Percentiles rank a stretch among this genome's conserved stretches.
phyloP scores from a whole-genome alignment of 2,797 vertebrate genomes.

The Eidolon dupreanum region DNA sequence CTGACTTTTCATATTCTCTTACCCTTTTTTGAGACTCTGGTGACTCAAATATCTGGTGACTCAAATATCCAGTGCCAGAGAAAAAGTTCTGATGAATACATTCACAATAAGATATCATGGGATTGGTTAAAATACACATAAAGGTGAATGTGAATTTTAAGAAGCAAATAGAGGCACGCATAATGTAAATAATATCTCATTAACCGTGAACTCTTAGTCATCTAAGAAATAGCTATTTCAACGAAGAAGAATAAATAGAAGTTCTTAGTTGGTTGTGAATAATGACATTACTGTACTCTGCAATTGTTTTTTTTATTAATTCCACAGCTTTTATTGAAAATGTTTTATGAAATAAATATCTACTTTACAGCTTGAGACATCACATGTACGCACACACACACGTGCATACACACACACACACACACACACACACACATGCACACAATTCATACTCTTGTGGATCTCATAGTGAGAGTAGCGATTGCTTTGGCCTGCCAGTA shows the following conservation, averaged over 20 bases:
- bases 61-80: background rate
- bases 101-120: background rate
- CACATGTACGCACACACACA: background rate
- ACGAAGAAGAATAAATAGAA: background rate
- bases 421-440: background rate
- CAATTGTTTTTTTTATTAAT: background rate
- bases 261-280: background rate
- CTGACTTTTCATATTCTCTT: background rate
- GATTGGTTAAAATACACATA: background rate
- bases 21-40: background rate
- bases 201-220: background rate
- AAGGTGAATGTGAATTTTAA: constrained; percentile 5
- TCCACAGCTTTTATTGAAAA: background rate
- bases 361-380: background rate
- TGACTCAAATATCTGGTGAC: background rate
- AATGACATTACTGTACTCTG: background rate
- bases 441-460: background rate
- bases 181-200: background rate
- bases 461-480: background rate
- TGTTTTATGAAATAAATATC: background rate
- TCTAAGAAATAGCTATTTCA: background rate
- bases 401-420: background rate
- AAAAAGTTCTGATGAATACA: background rate
- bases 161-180: background rate
- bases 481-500: background rate